Evolutionary conservation across 2,888 invertebrate species (phyloP).

Genomic region (Aelia acuminata): DNA sequence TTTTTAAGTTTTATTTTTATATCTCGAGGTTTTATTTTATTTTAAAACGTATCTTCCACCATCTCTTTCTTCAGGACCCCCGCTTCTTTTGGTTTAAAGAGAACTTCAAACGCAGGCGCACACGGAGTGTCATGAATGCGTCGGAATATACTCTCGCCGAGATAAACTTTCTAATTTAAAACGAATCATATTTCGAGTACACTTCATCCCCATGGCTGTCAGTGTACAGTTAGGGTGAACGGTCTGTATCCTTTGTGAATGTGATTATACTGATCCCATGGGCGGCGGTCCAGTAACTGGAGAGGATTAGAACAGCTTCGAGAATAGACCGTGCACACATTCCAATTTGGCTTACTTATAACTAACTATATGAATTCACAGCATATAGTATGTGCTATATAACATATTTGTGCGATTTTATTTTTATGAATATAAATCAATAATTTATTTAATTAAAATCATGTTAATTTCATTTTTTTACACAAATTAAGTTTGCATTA

Average conservation of each 20-base stretch:
- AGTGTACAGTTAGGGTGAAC: slow-evolving; percentile 23
- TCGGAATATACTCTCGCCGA: background rate
- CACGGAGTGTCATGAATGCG: background rate
- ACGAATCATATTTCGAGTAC: slow-evolving; percentile 46
- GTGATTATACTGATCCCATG: slow-evolving; percentile 29
- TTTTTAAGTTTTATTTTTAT: background rate
- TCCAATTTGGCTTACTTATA: background rate
- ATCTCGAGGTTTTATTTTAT: background rate
- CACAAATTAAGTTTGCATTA: too few species aligned
- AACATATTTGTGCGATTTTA: too few species aligned
- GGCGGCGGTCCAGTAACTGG: slow-evolving; percentile 16
- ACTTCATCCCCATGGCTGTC: slow-evolving; percentile 33
- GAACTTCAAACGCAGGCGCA: background rate
- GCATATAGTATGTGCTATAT: background rate
- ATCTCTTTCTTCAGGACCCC: background rate
- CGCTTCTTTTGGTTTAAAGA: background rate
- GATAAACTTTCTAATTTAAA: slow-evolving; percentile 48
- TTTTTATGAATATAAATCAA: too few species aligned
- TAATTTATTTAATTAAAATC: too few species aligned
- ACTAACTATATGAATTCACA: background rate
- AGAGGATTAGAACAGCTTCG: background rate
- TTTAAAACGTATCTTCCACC: background rate
- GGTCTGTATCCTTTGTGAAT: slow-evolving; percentile 45
- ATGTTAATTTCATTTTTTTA: too few species aligned
- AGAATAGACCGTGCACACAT: background rate